Base-by-base conservation (phyloP, 92 coral and sea anemone species). In the Scolanthus callimorphus region DNA sequence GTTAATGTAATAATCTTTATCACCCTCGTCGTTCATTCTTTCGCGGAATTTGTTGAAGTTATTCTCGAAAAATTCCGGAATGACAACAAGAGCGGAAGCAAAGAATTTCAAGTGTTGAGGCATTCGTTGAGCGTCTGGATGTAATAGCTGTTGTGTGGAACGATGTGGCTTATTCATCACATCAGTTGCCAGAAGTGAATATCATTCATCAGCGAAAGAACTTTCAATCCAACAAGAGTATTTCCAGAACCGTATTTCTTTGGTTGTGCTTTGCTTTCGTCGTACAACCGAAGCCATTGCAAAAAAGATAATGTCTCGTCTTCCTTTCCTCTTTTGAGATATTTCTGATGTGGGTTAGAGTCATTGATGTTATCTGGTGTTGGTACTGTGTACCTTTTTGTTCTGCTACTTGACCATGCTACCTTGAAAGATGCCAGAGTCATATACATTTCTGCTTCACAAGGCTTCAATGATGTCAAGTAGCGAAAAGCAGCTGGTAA, bases 361-460 rank as follows among this genome's bases (percentile, higher is more conserved):
- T 62, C 25, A 4, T 23, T 38, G n/a, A n/a, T 61, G 17, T 27
- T 62, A 25, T 19, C 69, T 20, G 19, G 22, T 23, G 10, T 11
- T 0, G 59, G 57, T 9, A 27, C 28, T 10, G 69, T 49, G 23
- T 48, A 62, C 19, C 29, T 25, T 44, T 64, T 64, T 6, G 65
- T 50, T 29, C 1, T 29, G 28, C 31, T 50, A 17, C 38, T 25
- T 6, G 43, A 29, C 65, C 58, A 64, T 21, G 71, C 62, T 17
- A 64, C 21, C 39, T 64, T 65, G 0, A 31, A 10, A 4, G 17
- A 13, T 6, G 39, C 37, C 11, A 65, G 39, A 17, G 15, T 30
- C 48, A 51, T 65, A 12, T 27, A 27, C 72, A 65, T 51, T 31
- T 65, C 72, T 0, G 72, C 22, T 39, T 65, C 72, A 19, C 44